These are phyloP conservation scores for Miniopterus natalensis DNA, from an alignment of 2,113 vertebrate genomes.

Conservation along the genomic window DNA sequence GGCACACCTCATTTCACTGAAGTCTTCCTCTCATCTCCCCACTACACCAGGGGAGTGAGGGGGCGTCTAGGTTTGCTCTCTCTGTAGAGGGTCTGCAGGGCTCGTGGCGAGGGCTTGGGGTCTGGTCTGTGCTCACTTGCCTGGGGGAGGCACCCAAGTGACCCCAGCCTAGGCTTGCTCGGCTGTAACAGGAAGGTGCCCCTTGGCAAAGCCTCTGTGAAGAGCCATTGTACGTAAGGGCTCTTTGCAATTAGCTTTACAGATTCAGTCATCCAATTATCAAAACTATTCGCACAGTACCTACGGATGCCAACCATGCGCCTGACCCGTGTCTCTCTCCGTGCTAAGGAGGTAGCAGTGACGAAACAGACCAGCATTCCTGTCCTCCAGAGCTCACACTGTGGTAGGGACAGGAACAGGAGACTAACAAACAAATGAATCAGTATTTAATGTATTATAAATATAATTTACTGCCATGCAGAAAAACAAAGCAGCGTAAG, in stretches of 20 bases:
- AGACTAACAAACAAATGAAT: not conserved
- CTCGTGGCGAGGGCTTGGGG: not conserved
- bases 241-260: not conserved
- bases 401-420: not conserved
- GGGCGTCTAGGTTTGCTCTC: not conserved
- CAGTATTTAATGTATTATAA: not conserved
- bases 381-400: not conserved
- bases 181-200: not conserved
- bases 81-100: not conserved
- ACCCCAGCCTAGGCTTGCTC: not conserved
- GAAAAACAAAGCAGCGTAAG: not conserved
- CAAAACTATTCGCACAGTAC: not conserved
- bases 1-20: not conserved
- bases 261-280: not conserved
- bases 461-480: not conserved
- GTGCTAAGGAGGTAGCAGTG: not conserved
- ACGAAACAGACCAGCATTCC: not conserved
- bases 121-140: not conserved
- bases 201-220: not conserved
- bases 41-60: not conserved
- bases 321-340: not conserved
- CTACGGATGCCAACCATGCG: rapidly evolving
- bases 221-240: not conserved
- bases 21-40: not conserved
- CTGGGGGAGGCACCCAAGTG: not conserved